Evolutionary conservation across 2,888 invertebrate genomes (phyloP).

Genomic region (Baronia brevicornis): DNA sequence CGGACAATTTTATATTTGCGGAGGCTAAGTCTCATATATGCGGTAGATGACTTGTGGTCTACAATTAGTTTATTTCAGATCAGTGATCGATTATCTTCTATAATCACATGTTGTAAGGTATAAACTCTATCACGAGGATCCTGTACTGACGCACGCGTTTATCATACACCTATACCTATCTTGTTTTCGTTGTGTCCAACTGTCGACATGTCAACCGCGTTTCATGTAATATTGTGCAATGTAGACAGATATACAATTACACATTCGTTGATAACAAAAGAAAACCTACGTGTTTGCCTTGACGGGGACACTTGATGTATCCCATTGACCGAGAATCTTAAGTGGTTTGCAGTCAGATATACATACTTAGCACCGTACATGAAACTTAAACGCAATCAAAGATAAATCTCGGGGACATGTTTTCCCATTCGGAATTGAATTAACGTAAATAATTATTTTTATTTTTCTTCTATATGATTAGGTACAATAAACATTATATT

Average conservation of each 20-base stretch:
- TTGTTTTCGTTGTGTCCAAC: slow-evolving; percentile 15
- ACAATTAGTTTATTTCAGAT: too few species aligned
- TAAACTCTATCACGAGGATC: slow-evolving; percentile 4
- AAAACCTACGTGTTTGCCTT: slow-evolving; percentile 20
- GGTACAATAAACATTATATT: too few species aligned
- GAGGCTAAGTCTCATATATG: too few species aligned
- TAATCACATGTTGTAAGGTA: not conserved
- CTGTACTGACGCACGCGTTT: slow-evolving; percentile 1
- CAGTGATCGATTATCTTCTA: too few species aligned
- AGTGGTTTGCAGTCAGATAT: slow-evolving; percentile 13
- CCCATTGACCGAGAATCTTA: slow-evolving; percentile 35
- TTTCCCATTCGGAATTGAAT: too few species aligned
- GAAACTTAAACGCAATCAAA: not conserved
- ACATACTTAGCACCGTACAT: slow-evolving; percentile 3
- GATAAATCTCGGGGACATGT: not conserved
- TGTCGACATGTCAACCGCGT: slow-evolving; percentile 17
- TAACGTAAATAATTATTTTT: too few species aligned
- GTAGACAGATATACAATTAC: slow-evolving; percentile 12
- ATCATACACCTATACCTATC: slow-evolving; percentile 7
- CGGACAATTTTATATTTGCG: too few species aligned
- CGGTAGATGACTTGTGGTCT: too few species aligned
- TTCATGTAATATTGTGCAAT: slow-evolving; percentile 24
- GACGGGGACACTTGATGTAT: slow-evolving; percentile 22
- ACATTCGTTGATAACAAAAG: slow-evolving; percentile 12
- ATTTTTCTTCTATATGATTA: too few species aligned